Conservation (phyloP, 2,113 vertebrate species). For the Formicarius rufipectus region DNA sequence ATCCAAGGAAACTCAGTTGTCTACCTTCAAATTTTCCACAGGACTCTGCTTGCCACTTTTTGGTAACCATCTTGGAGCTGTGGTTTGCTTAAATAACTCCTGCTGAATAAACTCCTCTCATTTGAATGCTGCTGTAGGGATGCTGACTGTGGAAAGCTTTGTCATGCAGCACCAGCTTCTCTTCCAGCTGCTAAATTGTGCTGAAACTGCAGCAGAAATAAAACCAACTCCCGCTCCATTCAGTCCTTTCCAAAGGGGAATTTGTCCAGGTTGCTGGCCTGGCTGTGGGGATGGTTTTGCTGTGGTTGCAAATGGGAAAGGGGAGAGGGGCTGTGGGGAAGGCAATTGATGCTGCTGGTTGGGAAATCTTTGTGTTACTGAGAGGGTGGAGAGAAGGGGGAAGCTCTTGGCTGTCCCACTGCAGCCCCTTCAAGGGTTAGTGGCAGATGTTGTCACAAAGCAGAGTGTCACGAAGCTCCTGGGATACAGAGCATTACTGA, state of each 20-base stretch:
- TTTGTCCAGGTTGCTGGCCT: background rate
- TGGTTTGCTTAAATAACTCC: background rate
- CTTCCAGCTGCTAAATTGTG: slow-evolving; percentile 1
- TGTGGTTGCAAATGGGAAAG: background rate
- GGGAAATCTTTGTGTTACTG: background rate
- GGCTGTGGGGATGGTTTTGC: background rate
- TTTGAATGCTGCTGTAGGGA: background rate
- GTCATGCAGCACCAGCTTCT: background rate
- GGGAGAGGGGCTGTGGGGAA: background rate
- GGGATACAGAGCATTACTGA: background rate
- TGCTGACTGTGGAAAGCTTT: background rate
- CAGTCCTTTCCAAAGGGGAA: background rate
- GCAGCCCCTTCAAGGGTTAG: background rate
- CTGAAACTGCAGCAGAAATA: background rate
- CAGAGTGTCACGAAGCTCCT: background rate
- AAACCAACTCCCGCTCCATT: background rate
- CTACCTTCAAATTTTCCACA: background rate
- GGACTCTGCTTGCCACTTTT: background rate
- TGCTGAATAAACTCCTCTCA: background rate
- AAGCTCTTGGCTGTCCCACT: background rate
- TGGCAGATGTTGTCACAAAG: background rate
- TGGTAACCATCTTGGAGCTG: background rate
- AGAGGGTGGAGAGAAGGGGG: rapidly evolving
- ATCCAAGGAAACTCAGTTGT: background rate
- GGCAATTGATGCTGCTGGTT: background rate